Base-by-base conservation (phyloP, 2,888 invertebrate genomes). In the Aquatica leii region DNA sequence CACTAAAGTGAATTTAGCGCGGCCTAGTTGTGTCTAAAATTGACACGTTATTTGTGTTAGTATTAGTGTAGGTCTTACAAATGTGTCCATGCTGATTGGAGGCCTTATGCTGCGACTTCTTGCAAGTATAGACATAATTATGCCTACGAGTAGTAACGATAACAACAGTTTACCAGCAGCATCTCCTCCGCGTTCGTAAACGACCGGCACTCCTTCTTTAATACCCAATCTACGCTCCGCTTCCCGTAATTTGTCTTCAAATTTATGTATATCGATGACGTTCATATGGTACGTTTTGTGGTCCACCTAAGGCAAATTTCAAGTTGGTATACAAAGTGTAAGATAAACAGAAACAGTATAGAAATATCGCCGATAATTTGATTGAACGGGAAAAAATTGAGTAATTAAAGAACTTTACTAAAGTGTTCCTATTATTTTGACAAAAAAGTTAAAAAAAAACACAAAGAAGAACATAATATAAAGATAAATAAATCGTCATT, bases 1-100 rank as follows among this genome's bases (percentile, higher is more conserved):
- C 0, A 97, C 92, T 31, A 97, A 83, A 0, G 96, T 97, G 77
- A 94, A 97, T 81, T 95, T 95, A 0, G 96, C 96, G 62, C 93
- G 86, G 0, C 91, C 89, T 78, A 95, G 84, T 81, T 93, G 92
- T 46, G 86, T 89, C 90, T 92, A 77, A 15, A 82, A 58, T 12
- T 58, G 20, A n/a, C 51, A 20, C 0, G 15, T 49, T 58, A 43
- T 37, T 50, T 15, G 24, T 31, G 9, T 59, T 2, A 11, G 12
- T 18, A 50, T 20, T 61, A 65, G 5, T 60, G 24, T 24, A 34
- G 46, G 58, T 86, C 89, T 88, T 83, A 94, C 94, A 84, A 96
- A 91, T 34, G 91, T 86, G 71, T 93, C 93, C 80, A 91, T 90
- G 67, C 89, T 90, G 73, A 91, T 87, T 0, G 88, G 88, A 49